These are phyloP conservation scores for Troides oblongomaculatus DNA, from an alignment of 2,888 invertebrate genomes.

Conservation along the genomic window DNA sequence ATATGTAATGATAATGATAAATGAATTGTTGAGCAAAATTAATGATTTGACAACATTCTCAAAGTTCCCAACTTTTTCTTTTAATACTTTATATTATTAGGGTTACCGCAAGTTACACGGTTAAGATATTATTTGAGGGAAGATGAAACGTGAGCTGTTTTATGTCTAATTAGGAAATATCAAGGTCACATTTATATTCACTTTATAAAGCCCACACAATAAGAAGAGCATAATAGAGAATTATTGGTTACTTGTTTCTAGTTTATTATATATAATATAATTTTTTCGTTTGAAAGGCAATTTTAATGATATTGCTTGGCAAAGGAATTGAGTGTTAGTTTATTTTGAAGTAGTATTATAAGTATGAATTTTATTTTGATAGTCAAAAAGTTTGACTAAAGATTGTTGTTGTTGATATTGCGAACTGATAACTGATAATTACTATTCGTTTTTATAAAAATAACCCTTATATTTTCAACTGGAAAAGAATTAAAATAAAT, in stretches of 20 bases:
- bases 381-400: not conserved
- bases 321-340: too few relatives aligned
- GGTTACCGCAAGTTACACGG: not conserved
- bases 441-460: not conserved
- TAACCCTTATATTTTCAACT: slow-evolving; percentile 1
- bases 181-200: not conserved
- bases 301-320: too few relatives aligned
- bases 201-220: not conserved
- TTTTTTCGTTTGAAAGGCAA: too few relatives aligned
- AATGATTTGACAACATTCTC: not conserved
- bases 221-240: not conserved
- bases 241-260: not conserved
- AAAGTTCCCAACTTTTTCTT: not conserved
- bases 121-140: not conserved
- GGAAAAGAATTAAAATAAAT: not conserved
- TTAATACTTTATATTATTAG: not conserved
- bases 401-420: not conserved
- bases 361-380: not conserved
- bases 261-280: not conserved
- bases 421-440: not conserved
- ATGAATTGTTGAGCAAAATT: not conserved
- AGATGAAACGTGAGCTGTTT: not conserved
- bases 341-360: not conserved
- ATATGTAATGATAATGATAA: not conserved
- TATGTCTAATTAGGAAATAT: not conserved